Conservation (phyloP, 1,140 invertebrate genomes). For the Heliconius melpomene region DNA sequence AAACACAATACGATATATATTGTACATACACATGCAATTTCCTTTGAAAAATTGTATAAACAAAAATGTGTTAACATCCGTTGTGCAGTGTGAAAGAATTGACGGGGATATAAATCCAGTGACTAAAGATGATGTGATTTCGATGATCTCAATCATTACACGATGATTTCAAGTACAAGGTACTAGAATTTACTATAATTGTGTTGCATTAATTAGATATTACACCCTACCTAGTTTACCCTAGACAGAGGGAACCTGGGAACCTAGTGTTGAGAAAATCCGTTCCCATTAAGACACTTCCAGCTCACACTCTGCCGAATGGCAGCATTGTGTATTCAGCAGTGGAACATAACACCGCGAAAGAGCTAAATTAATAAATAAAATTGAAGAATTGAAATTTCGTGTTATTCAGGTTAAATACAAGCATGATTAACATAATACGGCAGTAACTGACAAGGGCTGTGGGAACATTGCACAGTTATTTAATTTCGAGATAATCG, state of each 20-base stretch:
- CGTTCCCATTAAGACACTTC: too few relatives aligned
- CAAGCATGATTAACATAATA: neutral
- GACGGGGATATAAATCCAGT: neutral
- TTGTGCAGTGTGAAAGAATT: neutral
- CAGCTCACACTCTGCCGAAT: too few relatives aligned
- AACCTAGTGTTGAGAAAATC: too few relatives aligned
- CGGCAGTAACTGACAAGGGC: conserved; percentile 17
- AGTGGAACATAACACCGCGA: too few relatives aligned
- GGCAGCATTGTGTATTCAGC: too few relatives aligned
- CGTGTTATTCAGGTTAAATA: neutral
- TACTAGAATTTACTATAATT: too few relatives aligned
- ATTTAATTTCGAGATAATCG: conserved; percentile 1
- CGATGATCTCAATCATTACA: neutral
- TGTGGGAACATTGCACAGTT: conserved; percentile 21
- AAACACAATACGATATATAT: neutral
- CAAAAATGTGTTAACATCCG: neutral
- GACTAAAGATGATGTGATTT: neutral
- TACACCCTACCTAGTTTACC: too few relatives aligned
- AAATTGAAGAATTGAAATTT: neutral
- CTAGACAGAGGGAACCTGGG: too few relatives aligned
- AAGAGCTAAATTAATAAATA: too few relatives aligned
- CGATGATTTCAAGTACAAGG: too few relatives aligned
- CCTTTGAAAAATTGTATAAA: neutral
- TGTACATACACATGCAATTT: neutral
- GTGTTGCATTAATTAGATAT: too few relatives aligned